These are phyloP conservation scores for Mercenaria mercenaria DNA, from an alignment of 1,140 invertebrate species.

Conservation along the genomic window DNA sequence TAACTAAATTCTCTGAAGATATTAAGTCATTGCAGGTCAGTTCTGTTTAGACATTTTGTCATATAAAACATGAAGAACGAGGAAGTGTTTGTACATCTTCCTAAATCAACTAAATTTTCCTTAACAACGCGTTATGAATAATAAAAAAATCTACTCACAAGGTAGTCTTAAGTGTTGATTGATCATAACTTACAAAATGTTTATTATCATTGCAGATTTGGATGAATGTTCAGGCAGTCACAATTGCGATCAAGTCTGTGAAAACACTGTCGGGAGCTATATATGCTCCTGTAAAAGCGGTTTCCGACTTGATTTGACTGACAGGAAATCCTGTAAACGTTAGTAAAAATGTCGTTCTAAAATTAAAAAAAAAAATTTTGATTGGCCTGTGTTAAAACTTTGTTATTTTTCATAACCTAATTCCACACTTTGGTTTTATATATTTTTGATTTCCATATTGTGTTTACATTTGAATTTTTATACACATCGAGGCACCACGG, in stretches of 20 bases:
- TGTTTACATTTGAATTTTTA: no score
- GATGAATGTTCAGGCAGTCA: slow-evolving; percentile 17
- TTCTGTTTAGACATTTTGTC: not conserved
- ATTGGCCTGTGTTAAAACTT: no score
- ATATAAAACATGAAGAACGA: not conserved
- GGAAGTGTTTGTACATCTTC: not conserved
- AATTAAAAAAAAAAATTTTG: no score
- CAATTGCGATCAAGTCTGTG: slow-evolving; percentile 22
- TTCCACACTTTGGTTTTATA: no score
- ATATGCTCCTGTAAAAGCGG: slow-evolving; percentile 24
- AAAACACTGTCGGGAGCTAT: slow-evolving; percentile 43
- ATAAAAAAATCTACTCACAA: no score
- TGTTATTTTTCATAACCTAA: no score
- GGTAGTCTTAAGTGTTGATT: not conserved
- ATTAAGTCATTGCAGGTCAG: not conserved
- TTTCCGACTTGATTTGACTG: not conserved
- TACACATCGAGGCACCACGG: no score
- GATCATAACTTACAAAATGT: not conserved
- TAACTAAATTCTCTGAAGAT: no score
- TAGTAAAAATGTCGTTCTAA: no score
- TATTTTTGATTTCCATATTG: no score
- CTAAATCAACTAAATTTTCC: not conserved
- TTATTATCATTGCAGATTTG: slow-evolving; percentile 26
- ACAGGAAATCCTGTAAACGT: slow-evolving; percentile 34
- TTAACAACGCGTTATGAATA: no score